Conservation (phyloP, 1,140 invertebrate species). For the Eurytemora carolleeae region DNA sequence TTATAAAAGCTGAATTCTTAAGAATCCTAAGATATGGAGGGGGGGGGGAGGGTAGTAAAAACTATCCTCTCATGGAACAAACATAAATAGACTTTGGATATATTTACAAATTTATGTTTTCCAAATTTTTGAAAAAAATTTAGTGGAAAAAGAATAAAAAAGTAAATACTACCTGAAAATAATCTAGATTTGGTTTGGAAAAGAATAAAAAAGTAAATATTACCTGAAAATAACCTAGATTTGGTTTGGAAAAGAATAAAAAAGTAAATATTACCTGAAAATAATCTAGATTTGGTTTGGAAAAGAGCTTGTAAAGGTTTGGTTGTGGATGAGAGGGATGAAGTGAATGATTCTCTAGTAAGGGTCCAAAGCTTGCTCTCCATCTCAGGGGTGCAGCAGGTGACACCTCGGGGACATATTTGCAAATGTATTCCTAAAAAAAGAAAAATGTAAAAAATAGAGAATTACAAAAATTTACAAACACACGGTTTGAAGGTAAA, state of each 20-base stretch:
- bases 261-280: constrained; percentile 7
- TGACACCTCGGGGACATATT: constrained; percentile 4
- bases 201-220: not conserved
- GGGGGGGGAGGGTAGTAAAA: not conserved
- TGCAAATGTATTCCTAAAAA: constrained; percentile 10
- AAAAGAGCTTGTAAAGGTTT: not conserved
- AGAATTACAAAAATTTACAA: too few species aligned
- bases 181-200: not conserved
- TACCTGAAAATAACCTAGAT: not conserved
- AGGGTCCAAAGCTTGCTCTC: constrained; percentile 10
- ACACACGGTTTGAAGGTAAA: too few species aligned
- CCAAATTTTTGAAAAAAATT: not conserved
- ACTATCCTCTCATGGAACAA: not conserved
- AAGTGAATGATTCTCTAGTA: constrained; percentile 11
- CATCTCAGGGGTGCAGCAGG: constrained; percentile 15
- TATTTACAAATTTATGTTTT: not conserved
- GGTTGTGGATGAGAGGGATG: not conserved
- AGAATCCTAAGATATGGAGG: not conserved
- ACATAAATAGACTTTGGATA: not conserved
- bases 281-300: constrained; percentile 1
- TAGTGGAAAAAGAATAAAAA: not conserved
- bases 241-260: not conserved
- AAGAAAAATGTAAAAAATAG: too few species aligned
- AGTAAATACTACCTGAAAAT: not conserved
- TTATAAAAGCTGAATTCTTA: too few species aligned